Evolutionary conservation across 1,140 invertebrate species (phyloP), one percentile per base, ranked within the genome.

Genomic region (Apis dorsata): DNA sequence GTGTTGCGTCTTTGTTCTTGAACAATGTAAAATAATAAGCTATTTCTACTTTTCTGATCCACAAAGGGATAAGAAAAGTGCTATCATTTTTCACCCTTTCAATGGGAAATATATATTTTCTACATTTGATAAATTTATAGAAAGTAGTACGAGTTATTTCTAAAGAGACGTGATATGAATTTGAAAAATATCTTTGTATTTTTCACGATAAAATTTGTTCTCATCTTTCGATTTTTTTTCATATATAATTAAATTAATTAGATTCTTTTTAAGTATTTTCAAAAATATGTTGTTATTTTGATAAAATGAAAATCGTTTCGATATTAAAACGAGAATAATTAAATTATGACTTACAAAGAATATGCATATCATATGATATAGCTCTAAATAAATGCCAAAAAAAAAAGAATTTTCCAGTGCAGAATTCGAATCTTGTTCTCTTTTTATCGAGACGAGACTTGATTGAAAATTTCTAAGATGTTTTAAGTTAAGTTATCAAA

Each of bases 381-480:
- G 17, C 76, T 51, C 68, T 79, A 79, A 24, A 24, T 24, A 24
- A 79, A 81, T 68, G 79, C 79, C 66, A 81, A 70, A 70, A 53
- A 51, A 73, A 62, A 74, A 57, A 72, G 57, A 28, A 63, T 81
- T 84, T 81, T 34, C 83, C 79, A 55, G 55, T n/a, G 34, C 78
- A 28, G 34, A 51, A 12, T n/a, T 57, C 53, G 55, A 69, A 70
- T 51, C 75, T 57, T 44, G 70, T 51, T 76, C 63, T 51, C 51
- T 65, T 85, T 81, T 69, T 71, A 65, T 63, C 73, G 79, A 44
- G 65, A 53, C 63, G 63, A 19, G 55, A 17, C 63, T 81, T 1
- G 60, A 34, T 73, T 2, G 51, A 51, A 74, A 74, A 73, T 24
- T 65, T 57, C 79, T 65, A 28, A 11, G 1, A 65, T 7, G 17